Evolutionary conservation across 2,888 invertebrate species (phyloP).

Genomic region (Dasysyrphus tricinctus): DNA sequence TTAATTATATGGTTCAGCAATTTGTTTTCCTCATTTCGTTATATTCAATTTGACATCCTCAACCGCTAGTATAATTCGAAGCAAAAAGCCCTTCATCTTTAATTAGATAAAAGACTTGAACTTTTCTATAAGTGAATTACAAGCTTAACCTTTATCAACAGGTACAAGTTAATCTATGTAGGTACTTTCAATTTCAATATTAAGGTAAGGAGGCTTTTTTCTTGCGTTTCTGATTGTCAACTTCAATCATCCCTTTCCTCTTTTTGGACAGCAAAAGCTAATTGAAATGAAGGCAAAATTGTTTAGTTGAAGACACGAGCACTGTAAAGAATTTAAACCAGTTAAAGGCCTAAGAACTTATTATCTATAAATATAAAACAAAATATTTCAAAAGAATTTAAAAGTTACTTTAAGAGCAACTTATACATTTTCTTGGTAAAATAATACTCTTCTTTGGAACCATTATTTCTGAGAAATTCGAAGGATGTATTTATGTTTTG

Average conservation of each 20-base stretch:
- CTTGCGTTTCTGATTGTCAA: background rate
- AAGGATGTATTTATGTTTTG: no score
- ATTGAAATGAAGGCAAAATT: background rate
- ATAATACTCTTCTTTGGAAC: no score
- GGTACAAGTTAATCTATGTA: background rate
- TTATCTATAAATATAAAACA: no score
- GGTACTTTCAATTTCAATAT: slow-evolving; percentile 24
- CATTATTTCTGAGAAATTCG: no score
- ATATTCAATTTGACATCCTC: slow-evolving; percentile 25
- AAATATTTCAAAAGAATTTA: no score
- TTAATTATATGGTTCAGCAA: slow-evolving; percentile 28
- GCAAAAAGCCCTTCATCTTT: slow-evolving; percentile 29
- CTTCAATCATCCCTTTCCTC: background rate
- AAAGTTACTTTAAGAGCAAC: no score
- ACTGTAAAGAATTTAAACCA: no score
- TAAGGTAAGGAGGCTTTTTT: background rate
- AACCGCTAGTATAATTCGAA: slow-evolving; percentile 28
- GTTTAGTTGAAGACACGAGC: background rate
- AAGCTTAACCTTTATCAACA: slow-evolving; percentile 25
- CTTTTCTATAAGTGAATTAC: slow-evolving; percentile 32
- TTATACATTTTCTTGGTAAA: no score
- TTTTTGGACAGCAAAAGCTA: background rate
- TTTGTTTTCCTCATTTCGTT: slow-evolving; percentile 20
- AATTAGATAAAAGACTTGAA: slow-evolving; percentile 34
- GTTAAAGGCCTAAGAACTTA: no score